Evolutionary conservation across 2,113 vertebrate species (phyloP).

Genomic region (Sphaerodactylus townsendi): DNA sequence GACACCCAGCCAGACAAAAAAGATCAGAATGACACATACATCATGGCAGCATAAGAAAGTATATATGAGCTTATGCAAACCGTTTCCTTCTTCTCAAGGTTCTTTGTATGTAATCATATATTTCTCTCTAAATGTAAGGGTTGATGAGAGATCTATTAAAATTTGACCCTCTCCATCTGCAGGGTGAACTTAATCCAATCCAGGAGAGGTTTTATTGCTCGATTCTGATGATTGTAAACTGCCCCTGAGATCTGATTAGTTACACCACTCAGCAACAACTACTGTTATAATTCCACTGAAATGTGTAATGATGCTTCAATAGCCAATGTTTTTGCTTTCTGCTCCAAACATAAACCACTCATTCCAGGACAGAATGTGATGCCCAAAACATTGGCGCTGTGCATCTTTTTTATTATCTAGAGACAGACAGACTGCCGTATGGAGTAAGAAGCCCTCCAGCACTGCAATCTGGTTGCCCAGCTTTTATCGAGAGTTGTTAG

Average conservation of each 20-base stretch:
- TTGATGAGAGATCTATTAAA: neutral
- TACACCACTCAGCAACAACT: neutral
- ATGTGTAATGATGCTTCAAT: neutral
- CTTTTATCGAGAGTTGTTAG: slow-evolving; percentile 22
- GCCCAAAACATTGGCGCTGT: neutral
- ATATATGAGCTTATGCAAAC: no score
- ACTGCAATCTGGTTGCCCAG: slow-evolving; percentile 16
- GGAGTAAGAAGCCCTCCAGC: slow-evolving; percentile 6
- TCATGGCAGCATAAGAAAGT: no score
- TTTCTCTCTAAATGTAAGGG: neutral
- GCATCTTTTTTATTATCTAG: slow-evolving; percentile 23
- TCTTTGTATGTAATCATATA: neutral
- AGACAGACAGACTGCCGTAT: slow-evolving; percentile 12
- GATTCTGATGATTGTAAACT: neutral
- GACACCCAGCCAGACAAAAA: no score
- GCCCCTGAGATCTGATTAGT: neutral
- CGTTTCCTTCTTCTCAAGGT: no score
- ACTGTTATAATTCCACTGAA: neutral
- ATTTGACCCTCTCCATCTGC: neutral
- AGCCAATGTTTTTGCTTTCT: slow-evolving; percentile 1
- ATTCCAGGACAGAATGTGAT: slow-evolving; percentile 3
- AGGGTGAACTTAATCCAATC: neutral
- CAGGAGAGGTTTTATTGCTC: neutral
- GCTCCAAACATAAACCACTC: slow-evolving; percentile 2
- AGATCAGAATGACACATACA: no score